Evolutionary conservation across 1,140 invertebrate species (phyloP), one percentile per base, ranked within the genome.

Genomic region (Melanaphis sacchari): DNA sequence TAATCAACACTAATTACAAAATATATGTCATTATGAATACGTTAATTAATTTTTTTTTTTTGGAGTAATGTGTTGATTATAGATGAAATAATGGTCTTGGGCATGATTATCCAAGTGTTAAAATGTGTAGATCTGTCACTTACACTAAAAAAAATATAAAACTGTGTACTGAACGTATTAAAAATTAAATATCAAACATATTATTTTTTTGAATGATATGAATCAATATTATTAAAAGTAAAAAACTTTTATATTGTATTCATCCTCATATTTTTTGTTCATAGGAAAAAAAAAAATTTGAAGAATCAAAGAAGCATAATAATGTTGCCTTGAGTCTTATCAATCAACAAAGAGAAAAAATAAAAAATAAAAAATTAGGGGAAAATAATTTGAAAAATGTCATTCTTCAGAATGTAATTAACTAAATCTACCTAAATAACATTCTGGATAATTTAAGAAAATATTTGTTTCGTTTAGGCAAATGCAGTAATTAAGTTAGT

Each of bases 341-440:
- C 21, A 38, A 93, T 31, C 22, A 40, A 2, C 91, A 93, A 0
- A 82, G 18, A 85, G 24, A 93, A 5, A 18, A 4, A 76, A 85
- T 93, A 0, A 85, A 85, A 41, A 52, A 21, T 0, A 93, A 40
- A 54, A 22, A 52, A 85, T 31, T 24, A 31, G 26, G 11, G 1
- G 46, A 93, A 93, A 84, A 21, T 38, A 40, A 59, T 85, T 40
- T 93, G 22, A 85, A 52, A 41, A 93, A 85, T 38, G 11, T 93
- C 15, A 38, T 93, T 84, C 52, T 85, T 36, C 18, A 54, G 18
- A 93, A 93, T 52, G 91, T 93, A 93, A 93, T 31, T 92, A 15
- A 82, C 36, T 82, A 36, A 59, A 52, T 26, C 7, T 40, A 26
- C 0, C 4, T 18, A 31, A n/a, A 21, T 1, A 36, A 36, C 36